Base-by-base conservation (phyloP, 2,113 vertebrate genomes). In the Diadophis punctatus region DNA sequence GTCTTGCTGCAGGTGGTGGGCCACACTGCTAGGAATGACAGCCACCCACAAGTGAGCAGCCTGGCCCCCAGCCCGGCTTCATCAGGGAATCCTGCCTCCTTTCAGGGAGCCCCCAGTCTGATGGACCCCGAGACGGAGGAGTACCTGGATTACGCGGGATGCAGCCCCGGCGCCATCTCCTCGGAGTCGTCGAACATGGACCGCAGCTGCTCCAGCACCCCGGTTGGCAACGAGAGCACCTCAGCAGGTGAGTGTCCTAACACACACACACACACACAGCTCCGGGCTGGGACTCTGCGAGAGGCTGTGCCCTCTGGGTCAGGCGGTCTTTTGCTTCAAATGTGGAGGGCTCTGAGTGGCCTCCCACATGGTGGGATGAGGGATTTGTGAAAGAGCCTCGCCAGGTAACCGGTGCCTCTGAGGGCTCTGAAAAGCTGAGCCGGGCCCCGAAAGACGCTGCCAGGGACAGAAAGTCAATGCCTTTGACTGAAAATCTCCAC, bases 121-220 rank as follows among this genome's bases (percentile, higher is more conserved):
- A 94, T 98, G 97, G 98, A 98, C 93, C 98, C 98, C 0, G 99
- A 99, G 90, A 98, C 98, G 0, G 99, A 99, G 0, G 99, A 99
- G 95, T 99, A 98, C 97, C 97, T 99, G 97, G 99, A 99, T 93
- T 99, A 98, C 95, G 98, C 98, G 10, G 98, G 98, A 93, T 98
- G 98, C 88, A 99, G 99, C 96, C 99, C 99, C 0, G 97, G 99
- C 6, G 99, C 98, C 0, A 96, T 99, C 91, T 99, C 99, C 63
- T 99, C 99, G 0, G 99, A 99, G 97, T 99, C 99, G 2, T 99
- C 99, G 94, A 99, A 98, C 94, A 98, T 98, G 97, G 99, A 99
- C 96, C 98, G 99, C 56, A 99, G 99, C 97, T 99, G 99, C 97
- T 98, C 98, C 97, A 99, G 99, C 97, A 99, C 99, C 88, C 99